Base-by-base conservation (phyloP, 2,113 vertebrate genomes). In the Bagarius yarrelli region DNA sequence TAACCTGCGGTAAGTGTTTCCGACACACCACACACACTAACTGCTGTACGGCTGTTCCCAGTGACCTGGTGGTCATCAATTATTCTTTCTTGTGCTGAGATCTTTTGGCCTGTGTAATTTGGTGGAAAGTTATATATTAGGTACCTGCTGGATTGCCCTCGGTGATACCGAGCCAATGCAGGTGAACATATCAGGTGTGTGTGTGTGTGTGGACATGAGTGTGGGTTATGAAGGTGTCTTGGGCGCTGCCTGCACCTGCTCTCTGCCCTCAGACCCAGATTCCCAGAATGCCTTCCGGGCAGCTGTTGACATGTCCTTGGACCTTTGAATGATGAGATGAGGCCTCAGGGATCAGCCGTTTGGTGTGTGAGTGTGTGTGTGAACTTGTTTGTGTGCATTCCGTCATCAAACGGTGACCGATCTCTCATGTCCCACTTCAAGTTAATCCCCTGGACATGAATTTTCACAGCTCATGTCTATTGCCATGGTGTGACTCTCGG, bases 231-330 rank as follows among this genome's bases (percentile, higher is more conserved):
- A 88, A 90, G 89, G 87, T 82, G 87, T 85, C 88, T 84, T 80
- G 77, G 34, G 80, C 86, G 83, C 80, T n/a, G 81, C 76, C 86
- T 83, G 86, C 92, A 94, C 92, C 92, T 94, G 93, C 92, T 86
- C 85, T 85, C 88, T 92, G 91, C 89, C 87, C 88, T 92, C 90
- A 88, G 88, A 84, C n/a, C 6, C 83, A 87, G 87, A 92, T 93
- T 93, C 91, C 88, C 91, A 83, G 90, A 85, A 93, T 94, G 91
- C 91, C 90, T 81, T 83, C 86, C 52, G 87, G 90, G 89, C 92
- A 93, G 92, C 92, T 93, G 92, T 85, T 91, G 91, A 94, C 90
- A 92, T 90, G 34, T 53, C 87, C 77, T 67, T 85, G 79, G 83
- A 82, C 78, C 82, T 83, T 25, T 74, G 86, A 85, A 85, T 86